These are phyloP conservation scores for Diaprepes abbreviatus DNA, from an alignment of 2,888 invertebrate species.

Conservation along the genomic window DNA sequence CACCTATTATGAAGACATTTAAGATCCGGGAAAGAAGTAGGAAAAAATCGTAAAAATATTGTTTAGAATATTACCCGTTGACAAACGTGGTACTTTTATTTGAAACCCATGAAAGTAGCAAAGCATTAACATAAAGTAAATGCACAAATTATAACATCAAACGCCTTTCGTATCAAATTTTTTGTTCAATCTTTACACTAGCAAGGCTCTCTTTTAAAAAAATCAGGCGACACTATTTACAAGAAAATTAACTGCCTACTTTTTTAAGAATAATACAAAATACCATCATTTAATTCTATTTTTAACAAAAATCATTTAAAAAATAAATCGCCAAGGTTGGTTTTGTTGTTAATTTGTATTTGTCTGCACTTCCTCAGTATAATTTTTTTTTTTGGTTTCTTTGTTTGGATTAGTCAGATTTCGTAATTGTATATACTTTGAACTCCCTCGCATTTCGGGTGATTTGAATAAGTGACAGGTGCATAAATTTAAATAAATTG, in stretches of 20 bases:
- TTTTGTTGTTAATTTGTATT: not conserved
- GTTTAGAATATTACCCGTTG: too few species aligned
- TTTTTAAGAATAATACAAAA: not conserved
- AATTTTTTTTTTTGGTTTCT: not conserved
- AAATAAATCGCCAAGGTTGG: not conserved
- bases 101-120: too few species aligned
- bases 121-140: too few species aligned
- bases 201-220: too few species aligned
- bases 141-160: too few species aligned
- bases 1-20: too few species aligned
- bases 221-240: too few species aligned
- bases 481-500: constrained; percentile 32
- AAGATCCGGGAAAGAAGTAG: too few species aligned
- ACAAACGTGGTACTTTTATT: too few species aligned
- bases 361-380: not conserved
- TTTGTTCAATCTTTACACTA: too few species aligned
- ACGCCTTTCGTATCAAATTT: too few species aligned
- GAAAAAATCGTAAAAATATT: too few species aligned
- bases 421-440: not conserved
- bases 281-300: not conserved
- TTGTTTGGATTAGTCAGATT: not conserved
- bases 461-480: constrained; percentile 16
- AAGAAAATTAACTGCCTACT: not conserved
- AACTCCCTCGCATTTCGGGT: constrained; percentile 24
- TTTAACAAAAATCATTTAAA: not conserved